Percentiles rank a stretch among this genome's conserved stretches.
Conservation (phyloP, 2,113 vertebrate species). For the Anoura caudifer region DNA sequence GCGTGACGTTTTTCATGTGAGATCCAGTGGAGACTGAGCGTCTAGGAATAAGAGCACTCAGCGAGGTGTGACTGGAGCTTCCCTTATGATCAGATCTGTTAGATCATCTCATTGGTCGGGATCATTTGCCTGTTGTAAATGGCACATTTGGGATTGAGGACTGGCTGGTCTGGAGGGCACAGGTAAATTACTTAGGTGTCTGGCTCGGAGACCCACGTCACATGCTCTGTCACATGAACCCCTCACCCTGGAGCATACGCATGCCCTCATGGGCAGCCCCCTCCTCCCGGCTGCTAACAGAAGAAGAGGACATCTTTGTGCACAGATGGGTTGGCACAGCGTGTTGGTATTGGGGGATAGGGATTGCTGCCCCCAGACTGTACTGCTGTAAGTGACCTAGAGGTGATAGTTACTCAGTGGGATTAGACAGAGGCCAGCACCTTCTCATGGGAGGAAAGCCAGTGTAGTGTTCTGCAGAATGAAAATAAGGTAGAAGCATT, state of each 20-base stretch:
- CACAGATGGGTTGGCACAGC: not conserved
- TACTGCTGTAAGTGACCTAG: not conserved
- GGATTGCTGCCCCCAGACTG: not conserved
- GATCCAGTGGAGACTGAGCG: too few relatives aligned
- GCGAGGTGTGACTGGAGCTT: not conserved
- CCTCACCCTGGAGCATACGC: too few relatives aligned
- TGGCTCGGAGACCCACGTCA: not conserved
- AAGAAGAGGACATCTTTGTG: not conserved
- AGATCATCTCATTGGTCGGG: not conserved
- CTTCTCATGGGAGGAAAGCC: not conserved
- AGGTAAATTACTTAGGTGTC: not conserved
- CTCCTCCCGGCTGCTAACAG: too few relatives aligned
- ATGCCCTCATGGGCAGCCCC: rapidly evolving
- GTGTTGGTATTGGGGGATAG: not conserved
- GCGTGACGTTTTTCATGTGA: too few relatives aligned
- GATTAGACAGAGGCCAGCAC: not conserved
- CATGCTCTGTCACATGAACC: not conserved
- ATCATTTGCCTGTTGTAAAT: not conserved
- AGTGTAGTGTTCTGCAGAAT: not conserved
- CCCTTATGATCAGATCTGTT: too few relatives aligned
- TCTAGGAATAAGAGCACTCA: not conserved
- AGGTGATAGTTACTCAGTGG: not conserved
- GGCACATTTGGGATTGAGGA: too few relatives aligned
- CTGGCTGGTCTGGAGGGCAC: not conserved
- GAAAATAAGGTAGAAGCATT: not conserved